A percentile compares a stretch with the other conserved stretches of the same genome.
Conservation (phyloP, 1,140 invertebrate genomes). For the Triops cancriformis region DNA sequence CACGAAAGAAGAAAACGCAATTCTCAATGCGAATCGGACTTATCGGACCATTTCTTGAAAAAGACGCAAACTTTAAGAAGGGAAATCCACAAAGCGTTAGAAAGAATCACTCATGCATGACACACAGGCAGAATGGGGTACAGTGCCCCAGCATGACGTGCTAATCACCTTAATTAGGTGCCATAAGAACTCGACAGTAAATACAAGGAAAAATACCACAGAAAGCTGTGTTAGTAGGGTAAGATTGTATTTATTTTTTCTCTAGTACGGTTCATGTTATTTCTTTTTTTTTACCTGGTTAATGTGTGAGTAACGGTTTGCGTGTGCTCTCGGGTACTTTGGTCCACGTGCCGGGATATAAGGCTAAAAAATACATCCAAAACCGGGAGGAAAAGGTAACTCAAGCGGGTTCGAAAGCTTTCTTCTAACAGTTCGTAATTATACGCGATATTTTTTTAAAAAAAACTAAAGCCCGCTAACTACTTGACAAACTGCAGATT, state of each 20-base stretch:
- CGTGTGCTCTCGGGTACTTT: background rate
- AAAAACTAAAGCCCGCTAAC: no score
- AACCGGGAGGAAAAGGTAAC: background rate
- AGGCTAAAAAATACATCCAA: background rate
- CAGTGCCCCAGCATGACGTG: background rate
- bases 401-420: background rate
- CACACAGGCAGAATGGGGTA: background rate
- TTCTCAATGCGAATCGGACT: no score
- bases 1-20: no score
- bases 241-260: background rate
- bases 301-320: slow-evolving; percentile 9
- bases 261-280: background rate
- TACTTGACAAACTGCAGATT: no score
- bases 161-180: slow-evolving; percentile 5
- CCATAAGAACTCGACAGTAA: background rate
- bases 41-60: no score
- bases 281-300: background rate
- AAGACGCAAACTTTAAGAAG: background rate
- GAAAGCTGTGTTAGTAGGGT: background rate
- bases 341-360: slow-evolving; percentile 8
- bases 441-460: no score
- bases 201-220: background rate
- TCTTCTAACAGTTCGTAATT: background rate
- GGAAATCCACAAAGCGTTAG: background rate
- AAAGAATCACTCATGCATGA: slow-evolving; percentile 4